Conservation (phyloP, 1,140 invertebrate species). For the Atopsyche davidsoni region DNA sequence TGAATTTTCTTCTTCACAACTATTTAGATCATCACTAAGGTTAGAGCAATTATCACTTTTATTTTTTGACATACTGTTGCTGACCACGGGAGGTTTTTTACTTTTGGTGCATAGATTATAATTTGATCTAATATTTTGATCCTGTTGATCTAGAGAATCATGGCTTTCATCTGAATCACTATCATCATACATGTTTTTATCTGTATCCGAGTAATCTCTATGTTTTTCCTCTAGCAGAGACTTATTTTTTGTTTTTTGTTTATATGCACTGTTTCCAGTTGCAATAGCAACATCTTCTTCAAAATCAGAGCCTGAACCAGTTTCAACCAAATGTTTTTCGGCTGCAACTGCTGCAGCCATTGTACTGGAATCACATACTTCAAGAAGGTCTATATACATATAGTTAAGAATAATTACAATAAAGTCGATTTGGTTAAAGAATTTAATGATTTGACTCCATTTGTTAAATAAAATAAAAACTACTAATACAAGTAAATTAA, state of each 20-base stretch:
- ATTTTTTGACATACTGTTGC: no score
- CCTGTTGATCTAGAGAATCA: conserved; percentile 29
- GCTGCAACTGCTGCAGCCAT: conserved; percentile 55
- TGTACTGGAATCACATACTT: conserved; percentile 71
- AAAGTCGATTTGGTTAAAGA: no score
- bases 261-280: conserved; percentile 38
- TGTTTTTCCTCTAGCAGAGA: conserved; percentile 13
- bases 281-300: conserved; percentile 55
- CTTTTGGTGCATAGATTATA: conserved; percentile 13
- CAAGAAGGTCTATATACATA: conserved; percentile 58
- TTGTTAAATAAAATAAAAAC: no score
- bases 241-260: conserved; percentile 29
- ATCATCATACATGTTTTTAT: conserved; percentile 26
- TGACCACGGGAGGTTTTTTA: conserved; percentile 7
- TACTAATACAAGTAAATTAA: no score
- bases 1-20: no score
- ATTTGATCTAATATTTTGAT: conserved; percentile 29
- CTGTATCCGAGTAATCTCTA: conserved; percentile 26
- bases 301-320: conserved; percentile 57
- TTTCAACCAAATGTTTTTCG: conserved; percentile 57
- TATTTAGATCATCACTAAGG: no score
- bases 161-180: conserved; percentile 24
- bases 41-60: no score
- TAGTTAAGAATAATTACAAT: no score
- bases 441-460: no score